Base-by-base conservation (phyloP, 2,888 invertebrate genomes). In the Fissipunctia ypsillon region DNA sequence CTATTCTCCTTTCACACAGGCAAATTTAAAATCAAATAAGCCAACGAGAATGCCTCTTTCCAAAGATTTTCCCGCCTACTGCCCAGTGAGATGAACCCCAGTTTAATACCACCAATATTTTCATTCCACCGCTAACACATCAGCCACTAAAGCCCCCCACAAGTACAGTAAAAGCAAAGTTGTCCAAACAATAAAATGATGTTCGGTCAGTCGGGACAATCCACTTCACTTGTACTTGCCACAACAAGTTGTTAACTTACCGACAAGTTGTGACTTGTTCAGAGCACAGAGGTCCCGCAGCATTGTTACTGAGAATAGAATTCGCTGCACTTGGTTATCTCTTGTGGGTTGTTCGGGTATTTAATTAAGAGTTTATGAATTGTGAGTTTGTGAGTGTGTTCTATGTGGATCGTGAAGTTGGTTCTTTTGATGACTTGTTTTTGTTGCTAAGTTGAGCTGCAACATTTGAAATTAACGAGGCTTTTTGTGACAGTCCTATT, bases 221-320 rank as follows among this genome's bases (percentile, higher is more conserved):
- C 87, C 81, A 73, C 80, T 78, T 76, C 78, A 66, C 41, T 68
- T 28, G 80, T 87, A 85, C 83, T 82, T 82, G 78, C 88, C 85
- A 88, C 88, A 90, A 90, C 90, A 90, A 92, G 87, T 91, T 92
- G 90, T 90, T 90, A 91, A 90, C 90, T 91, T 88, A 84, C 78
- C 78, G 88, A 87, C 87, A 81, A 89, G 90, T 90, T 89, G 87
- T 78, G 86, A 91, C 80, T 81, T 80, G 84, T 84, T 89, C 81
- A 78, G 74, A 69, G 81, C 80, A 82, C 82, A 69, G 75, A 76
- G 75, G 83, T 87, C 77, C 73, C 78, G 71, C 73, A 86, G 83
- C 84, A 86, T 90, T 88, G 88, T 89, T 85, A 87, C 87, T 88
- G 86, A 81, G 90, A 90, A 91, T 90, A 90, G 88, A 89, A 89